Evolutionary conservation across 1,140 invertebrate species (phyloP).

Genomic region (Heterodera schachtii): DNA sequence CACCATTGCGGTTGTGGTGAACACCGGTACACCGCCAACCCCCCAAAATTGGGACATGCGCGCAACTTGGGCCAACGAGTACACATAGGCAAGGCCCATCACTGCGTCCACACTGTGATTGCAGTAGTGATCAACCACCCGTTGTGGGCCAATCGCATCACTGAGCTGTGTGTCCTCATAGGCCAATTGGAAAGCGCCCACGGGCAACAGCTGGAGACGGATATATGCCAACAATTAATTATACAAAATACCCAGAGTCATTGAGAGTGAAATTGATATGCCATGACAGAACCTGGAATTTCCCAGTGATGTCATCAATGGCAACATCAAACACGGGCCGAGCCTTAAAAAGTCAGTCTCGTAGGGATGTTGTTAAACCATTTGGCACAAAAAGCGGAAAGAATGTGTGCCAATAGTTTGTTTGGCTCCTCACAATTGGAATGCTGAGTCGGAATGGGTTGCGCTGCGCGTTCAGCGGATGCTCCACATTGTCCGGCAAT

Average conservation of each 20-base stretch:
- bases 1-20: constrained; percentile 82
- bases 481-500: constrained; percentile 51
- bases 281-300: constrained; percentile 43
- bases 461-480: constrained; percentile 29
- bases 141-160: constrained; percentile 63
- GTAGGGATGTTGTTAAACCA: background rate
- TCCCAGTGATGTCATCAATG: constrained; percentile 50
- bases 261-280: no score
- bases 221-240: background rate
- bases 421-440: background rate
- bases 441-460: constrained; percentile 62
- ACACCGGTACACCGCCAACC: constrained; percentile 75
- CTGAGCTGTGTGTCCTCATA: constrained; percentile 60
- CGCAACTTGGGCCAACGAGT: constrained; percentile 84
- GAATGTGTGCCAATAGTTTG: background rate
- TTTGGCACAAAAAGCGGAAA: no score
- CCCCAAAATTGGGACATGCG: constrained; percentile 83
- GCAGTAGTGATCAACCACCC: constrained; percentile 62
- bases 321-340: constrained; percentile 65
- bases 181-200: constrained; percentile 47
- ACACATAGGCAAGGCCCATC: constrained; percentile 86
- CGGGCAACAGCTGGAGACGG: constrained; percentile 47
- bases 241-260: no score
- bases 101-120: constrained; percentile 75
- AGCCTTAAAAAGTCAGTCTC: constrained; percentile 47